Evolutionary conservation across 1,140 invertebrate genomes (phyloP).

Genomic region (Parasteatoda tepidariorum): DNA sequence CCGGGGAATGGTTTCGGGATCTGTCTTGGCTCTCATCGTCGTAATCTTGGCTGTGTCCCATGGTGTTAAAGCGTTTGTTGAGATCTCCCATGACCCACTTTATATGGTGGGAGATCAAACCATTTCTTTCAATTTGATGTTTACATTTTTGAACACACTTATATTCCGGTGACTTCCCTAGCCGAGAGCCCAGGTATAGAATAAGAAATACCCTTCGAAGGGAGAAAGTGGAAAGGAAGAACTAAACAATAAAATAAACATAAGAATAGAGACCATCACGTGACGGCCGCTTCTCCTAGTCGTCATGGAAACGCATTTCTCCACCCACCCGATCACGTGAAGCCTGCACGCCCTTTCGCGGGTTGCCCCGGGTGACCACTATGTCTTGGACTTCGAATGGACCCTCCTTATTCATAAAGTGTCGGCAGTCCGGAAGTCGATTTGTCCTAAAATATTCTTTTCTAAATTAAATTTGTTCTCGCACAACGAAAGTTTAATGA

Average conservation of each 20-base stretch:
- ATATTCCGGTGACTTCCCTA: background rate
- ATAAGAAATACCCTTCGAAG: slow-evolving; percentile 25
- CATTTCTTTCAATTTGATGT: background rate
- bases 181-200: slow-evolving; percentile 17
- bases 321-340: slow-evolving; percentile 50
- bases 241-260: background rate
- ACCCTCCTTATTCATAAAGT: slow-evolving; percentile 30
- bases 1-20: background rate
- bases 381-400: slow-evolving; percentile 29
- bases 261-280: slow-evolving; percentile 34
- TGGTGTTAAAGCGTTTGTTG: background rate
- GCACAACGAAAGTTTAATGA: too few relatives aligned
- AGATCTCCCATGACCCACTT: slow-evolving; percentile 40
- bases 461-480: too few relatives aligned
- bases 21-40: slow-evolving; percentile 20
- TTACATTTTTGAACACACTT: slow-evolving; percentile 14
- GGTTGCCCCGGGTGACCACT: slow-evolving; percentile 47
- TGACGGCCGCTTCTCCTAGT: slow-evolving; percentile 47
- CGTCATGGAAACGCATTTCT: slow-evolving; percentile 45
- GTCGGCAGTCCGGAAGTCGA: slow-evolving; percentile 44
- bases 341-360: slow-evolving; percentile 42
- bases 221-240: slow-evolving; percentile 13
- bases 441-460: background rate
- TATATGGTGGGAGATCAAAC: background rate
- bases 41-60: slow-evolving; percentile 41